Evolutionary conservation across 2,113 vertebrate species (phyloP).

Genomic region (Kryptolebias marmoratus): DNA sequence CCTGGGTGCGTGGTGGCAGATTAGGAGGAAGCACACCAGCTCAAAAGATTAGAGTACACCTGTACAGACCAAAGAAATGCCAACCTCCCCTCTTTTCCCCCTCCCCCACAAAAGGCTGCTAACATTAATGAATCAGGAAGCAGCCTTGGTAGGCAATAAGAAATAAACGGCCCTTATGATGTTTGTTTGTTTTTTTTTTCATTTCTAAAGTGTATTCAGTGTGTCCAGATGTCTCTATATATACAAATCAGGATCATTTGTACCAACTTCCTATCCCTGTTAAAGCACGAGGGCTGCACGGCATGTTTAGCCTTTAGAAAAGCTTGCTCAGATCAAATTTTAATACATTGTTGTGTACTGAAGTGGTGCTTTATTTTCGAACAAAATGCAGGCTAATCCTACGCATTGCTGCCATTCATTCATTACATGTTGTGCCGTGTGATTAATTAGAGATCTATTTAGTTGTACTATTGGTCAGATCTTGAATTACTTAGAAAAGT

Average conservation of each 20-base stretch:
- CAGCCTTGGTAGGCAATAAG: background rate
- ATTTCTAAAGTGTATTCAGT: slow-evolving; percentile 1
- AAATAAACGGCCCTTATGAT: background rate
- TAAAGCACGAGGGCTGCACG: background rate
- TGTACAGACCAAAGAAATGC: slow-evolving; percentile 23
- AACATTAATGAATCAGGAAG: background rate
- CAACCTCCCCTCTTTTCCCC: background rate
- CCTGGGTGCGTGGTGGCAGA: background rate
- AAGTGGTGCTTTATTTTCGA: background rate
- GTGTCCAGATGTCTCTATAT: slow-evolving; percentile 1
- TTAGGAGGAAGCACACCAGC: slow-evolving; percentile 15
- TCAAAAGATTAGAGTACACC: slow-evolving; percentile 8
- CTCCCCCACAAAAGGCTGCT: background rate
- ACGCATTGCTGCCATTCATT: background rate
- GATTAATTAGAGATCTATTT: background rate
- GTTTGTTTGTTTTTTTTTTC: background rate
- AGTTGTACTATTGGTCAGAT: background rate
- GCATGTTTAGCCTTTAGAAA: background rate
- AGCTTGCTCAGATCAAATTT: slow-evolving; percentile 1
- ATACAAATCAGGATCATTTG: background rate
- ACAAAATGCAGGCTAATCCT: background rate
- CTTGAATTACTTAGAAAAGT: background rate
- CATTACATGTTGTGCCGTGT: background rate
- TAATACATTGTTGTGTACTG: background rate
- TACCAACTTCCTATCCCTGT: slow-evolving; percentile 1